Conservation (phyloP, 2,113 vertebrate species). For the Cyprinodon tularosa region DNA sequence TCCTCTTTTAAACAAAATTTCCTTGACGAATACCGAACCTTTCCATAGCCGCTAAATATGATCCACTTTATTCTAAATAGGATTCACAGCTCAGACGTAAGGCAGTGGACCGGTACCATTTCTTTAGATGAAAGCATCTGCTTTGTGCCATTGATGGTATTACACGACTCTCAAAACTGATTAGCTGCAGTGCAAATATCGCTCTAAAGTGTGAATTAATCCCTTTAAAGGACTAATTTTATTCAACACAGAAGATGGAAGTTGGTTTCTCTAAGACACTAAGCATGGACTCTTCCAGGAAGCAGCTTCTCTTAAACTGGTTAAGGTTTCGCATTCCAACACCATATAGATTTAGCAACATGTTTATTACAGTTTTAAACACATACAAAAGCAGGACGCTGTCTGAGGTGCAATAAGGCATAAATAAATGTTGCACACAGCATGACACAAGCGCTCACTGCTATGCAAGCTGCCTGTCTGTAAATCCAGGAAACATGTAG, state of each 20-base stretch:
- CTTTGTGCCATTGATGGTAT: not conserved
- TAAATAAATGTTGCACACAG: conserved; percentile 61
- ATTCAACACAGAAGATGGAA: not conserved
- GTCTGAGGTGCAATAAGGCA: conserved; percentile 6
- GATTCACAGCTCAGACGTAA: too few species aligned
- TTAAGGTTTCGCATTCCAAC: not conserved
- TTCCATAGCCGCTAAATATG: too few species aligned
- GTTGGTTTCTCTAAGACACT: not conserved
- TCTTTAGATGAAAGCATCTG: not conserved
- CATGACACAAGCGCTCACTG: conserved; percentile 60
- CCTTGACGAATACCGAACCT: too few species aligned
- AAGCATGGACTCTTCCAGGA: conserved; percentile 15
- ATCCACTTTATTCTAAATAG: too few species aligned
- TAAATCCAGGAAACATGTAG: conserved; percentile 28
- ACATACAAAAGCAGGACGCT: not conserved
- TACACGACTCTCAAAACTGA: not conserved
- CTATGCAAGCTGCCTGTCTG: conserved; percentile 56
- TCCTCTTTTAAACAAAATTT: too few species aligned
- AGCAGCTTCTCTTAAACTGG: conserved; percentile 12
- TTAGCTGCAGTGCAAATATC: not conserved
- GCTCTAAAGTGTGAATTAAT: not conserved
- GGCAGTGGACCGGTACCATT: too few species aligned
- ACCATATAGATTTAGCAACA: not conserved
- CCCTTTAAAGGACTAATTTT: not conserved
- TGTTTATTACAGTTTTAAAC: not conserved